Base-by-base conservation (phyloP, 2,797 vertebrate genomes). In the Macropodus opercularis region DNA sequence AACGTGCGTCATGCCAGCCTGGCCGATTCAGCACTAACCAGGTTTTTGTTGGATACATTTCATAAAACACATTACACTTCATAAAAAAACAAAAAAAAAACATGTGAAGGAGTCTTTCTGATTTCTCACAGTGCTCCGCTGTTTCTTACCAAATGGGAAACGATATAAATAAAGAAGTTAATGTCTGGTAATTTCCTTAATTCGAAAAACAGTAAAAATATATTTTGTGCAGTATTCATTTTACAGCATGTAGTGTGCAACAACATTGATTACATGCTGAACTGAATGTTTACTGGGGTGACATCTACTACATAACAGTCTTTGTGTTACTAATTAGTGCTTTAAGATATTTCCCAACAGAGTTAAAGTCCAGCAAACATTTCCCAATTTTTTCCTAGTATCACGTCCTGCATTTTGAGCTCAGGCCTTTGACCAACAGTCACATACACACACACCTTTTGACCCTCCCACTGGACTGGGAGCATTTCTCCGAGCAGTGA, bases 381-480 rank as follows among this genome's bases (percentile, higher is more conserved):
- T 48, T n/a, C n/a, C n/a, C n/a, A n/a, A n/a, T n/a, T n/a, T n/a
- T n/a, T n/a, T n/a, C n/a, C n/a, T n/a, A n/a, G n/a, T n/a, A n/a
- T n/a, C n/a, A n/a, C n/a, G n/a, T n/a, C n/a, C n/a, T n/a, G n/a
- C n/a, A n/a, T n/a, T n/a, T 0, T 72, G 53, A 68, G 42, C 56
- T 54, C 15, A 48, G 42, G 21, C 42, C 46, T 68, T 49, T 2
- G 32, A 44, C n/a, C 36, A 41, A 42, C 49, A 48, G 19, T 29
- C 44, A n/a, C 26, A 53, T 48, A 46, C 29, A 40, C 27, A 19
- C 35, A 58, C 23, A 50, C 4, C 6, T 23, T n/a, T 18, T 34
- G 75, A 63, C 65, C 78, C 82, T 83, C 81, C 85, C 64, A 7
- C 49, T 55, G 50, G 32, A 8, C 66, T 69, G 44, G 69, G 38